Evolutionary conservation across 2,888 invertebrate species (phyloP), one percentile per base, ranked within the genome.

Genomic region (Dasysyrphus albostriatus): DNA sequence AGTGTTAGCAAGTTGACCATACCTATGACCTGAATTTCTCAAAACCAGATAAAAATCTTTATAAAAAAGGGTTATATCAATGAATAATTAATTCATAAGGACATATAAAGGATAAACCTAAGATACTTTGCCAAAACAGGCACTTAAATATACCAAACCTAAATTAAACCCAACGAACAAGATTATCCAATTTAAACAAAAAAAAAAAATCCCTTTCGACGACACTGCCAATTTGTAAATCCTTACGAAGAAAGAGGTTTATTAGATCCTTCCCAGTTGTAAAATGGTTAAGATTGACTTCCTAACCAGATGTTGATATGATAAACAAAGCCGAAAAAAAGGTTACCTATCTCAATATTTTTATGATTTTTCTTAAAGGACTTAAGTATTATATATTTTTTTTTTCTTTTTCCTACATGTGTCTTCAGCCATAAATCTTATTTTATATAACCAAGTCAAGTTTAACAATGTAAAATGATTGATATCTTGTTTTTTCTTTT

Each of bases 361-460:
- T 58, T 58, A 58, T 58, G 34, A 58, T 34, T 37, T 58, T 58
- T 58, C 34, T 58, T 37, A 56, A 56, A 56, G 32, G 56, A 34
- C 34, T 56, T 34, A 10, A 19, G 58, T 10, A 37, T 14, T 2
- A 16, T 2, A 16, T 2, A 10, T 14, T 56, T 16, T 16, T 37
- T 58, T 5, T 34, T 34, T 37, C 0, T 16, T 6, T 34, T 6
- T 34, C 10, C 37, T 58, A 58, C 58, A 58, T 37, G 58, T 58
- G 58, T 58, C 37, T 58, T 37, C 34, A 16, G 16, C 34, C 10
- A 58, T 58, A 37, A 58, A 34, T 58, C 58, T 58, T 34, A 32
- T 32, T 32, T 54, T 32, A 2, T 14, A 5, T 34, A 56, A 32
- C 6, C 4, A 16, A 58, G 16, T n/a, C 34, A 58, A 37, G 34